Percentiles rank a stretch among this genome's conserved stretches.
Conservation (phyloP, 2,113 vertebrate genomes). For the Zosterops japonicus region DNA sequence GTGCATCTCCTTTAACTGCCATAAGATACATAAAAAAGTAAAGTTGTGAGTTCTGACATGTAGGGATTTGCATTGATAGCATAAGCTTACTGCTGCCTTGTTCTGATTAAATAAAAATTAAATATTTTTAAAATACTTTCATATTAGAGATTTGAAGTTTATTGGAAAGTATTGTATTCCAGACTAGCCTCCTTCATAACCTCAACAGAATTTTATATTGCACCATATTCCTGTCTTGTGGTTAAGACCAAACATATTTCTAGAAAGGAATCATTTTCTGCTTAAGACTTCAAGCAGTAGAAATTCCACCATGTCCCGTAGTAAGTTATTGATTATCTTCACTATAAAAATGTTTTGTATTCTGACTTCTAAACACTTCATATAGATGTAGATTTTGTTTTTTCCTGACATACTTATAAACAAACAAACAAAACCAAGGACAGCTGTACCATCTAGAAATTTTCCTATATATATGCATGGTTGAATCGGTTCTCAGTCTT, state of each 20-base stretch:
- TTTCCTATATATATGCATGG: background rate
- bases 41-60: background rate
- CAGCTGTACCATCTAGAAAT: background rate
- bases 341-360: background rate
- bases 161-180: background rate
- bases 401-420: background rate
- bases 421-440: background rate
- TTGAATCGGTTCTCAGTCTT: background rate
- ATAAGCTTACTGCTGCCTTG: background rate
- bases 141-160: background rate
- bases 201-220: background rate
- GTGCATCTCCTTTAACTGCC: background rate
- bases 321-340: background rate
- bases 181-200: background rate
- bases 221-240: background rate
- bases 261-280: background rate
- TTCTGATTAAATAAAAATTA: background rate
- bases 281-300: background rate
- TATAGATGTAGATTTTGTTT: background rate
- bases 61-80: background rate
- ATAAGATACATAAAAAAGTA: background rate
- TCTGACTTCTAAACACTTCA: background rate
- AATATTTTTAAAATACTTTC: background rate
- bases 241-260: background rate
- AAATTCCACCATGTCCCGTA: background rate